Percentiles rank a stretch among this genome's conserved stretches.
These are phyloP conservation scores for Nephrocerus scutellatus DNA, from an alignment of 2,888 invertebrate genomes.

Conservation along the genomic window DNA sequence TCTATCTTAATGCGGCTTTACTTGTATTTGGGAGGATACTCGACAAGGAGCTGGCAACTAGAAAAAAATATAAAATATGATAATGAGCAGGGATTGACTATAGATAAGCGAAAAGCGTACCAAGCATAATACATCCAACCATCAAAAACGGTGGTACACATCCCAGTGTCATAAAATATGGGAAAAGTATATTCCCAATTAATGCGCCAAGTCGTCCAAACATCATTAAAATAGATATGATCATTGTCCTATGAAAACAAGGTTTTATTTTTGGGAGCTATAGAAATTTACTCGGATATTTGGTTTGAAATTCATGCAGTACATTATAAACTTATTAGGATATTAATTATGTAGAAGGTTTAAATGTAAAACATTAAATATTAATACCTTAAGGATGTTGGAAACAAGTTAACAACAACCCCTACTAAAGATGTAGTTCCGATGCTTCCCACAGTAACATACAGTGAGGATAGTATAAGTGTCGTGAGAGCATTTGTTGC, in stretches of 20 bases:
- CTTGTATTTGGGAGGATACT: too few species aligned
- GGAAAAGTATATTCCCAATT: slow-evolving; percentile 64
- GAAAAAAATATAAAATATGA: too few species aligned
- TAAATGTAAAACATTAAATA: slow-evolving; percentile 36
- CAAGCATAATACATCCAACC: slow-evolving; percentile 55
- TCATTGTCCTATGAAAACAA: slow-evolving; percentile 57
- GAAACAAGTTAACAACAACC: slow-evolving; percentile 38
- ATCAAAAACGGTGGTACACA: slow-evolving; percentile 67
- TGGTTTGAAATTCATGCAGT: too few species aligned
- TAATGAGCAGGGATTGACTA: too few species aligned
- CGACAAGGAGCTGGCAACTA: too few species aligned
- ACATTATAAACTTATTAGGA: too few species aligned
- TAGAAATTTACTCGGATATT: too few species aligned
- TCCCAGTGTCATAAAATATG: slow-evolving; percentile 59
- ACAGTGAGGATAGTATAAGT: slow-evolving; percentile 52
- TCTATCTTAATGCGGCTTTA: too few species aligned
- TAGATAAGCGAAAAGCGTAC: too few species aligned
- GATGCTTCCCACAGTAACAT: slow-evolving; percentile 44
- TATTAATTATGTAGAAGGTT: too few species aligned
- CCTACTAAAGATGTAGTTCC: slow-evolving; percentile 40
- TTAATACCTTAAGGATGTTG: slow-evolving; percentile 42
- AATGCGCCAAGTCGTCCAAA: slow-evolving; percentile 63
- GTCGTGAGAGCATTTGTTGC: slow-evolving; percentile 52
- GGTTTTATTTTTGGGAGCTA: too few species aligned
- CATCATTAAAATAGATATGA: slow-evolving; percentile 65